Evolutionary conservation across 2,888 invertebrate species (phyloP), one percentile per base, ranked within the genome.

Genomic region (Melanophora roralis): DNA sequence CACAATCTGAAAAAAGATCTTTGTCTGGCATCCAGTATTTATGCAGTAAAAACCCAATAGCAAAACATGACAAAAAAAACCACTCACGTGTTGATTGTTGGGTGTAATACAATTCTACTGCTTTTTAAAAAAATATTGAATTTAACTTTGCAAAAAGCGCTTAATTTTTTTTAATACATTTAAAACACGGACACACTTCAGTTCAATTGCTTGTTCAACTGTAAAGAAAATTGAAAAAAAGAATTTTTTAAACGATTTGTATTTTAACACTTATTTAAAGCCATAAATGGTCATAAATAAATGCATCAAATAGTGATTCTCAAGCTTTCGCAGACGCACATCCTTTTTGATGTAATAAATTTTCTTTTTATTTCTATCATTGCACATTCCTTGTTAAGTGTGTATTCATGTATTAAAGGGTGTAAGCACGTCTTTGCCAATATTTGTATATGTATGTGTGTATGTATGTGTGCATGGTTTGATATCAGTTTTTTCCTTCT

Each of bases 341-440:
- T 75, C 67, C 62, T 53, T 32, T 75, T 75, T 62, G 38, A 47
- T 75, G 60, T 69, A 60, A 69, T 69, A 75, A 62, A 69, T 27
- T 47, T 68, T 68, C n/a, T n/a, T 62, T n/a, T 68, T 75, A 57
- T 57, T 65, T 59, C 59, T 67, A 38, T 23, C 11, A 8, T 19
- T 45, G 27, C 27, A 27, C 6, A 62, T 23, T 34, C 62, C 36
- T 16, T 53, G 43, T 34, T 21, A 32, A 47, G 23, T 68, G 14
- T 40, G 4, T 57, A 12, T 34, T 14, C 23, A 3, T 59, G 27
- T 49, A 47, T 7, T 36, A 1, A 45, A 64, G 27, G 27, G 38
- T 64, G 38, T 49, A 32, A 72, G 68, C 75, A 75, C 68, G 57
- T 71, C 59, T 36, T 45, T 59, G 59, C 65, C 65, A 64, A 71